These are phyloP conservation scores for Artibeus lituratus DNA, from an alignment of 2,797 vertebrate genomes.

Conservation along the genomic window DNA sequence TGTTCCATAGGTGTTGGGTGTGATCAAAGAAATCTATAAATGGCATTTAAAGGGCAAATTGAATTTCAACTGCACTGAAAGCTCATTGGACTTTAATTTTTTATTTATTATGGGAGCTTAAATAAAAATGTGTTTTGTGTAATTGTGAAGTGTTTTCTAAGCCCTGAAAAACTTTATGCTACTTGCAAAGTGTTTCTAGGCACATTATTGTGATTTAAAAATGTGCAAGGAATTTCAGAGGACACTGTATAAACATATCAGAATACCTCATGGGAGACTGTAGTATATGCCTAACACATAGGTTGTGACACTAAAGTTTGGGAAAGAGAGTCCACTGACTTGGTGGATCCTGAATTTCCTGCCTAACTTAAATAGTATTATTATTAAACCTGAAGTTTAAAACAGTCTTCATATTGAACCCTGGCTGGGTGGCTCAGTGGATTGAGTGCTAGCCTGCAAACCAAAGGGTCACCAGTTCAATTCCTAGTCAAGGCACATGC, in stretches of 20 bases:
- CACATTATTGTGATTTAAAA: conserved; percentile 56
- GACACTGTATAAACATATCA: not conserved
- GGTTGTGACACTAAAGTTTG: not conserved
- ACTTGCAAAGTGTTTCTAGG: conserved; percentile 46
- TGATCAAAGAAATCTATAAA: conserved; percentile 29
- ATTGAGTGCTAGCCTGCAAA: too few species aligned
- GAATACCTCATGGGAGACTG: not conserved
- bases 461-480: too few species aligned
- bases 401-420: not conserved
- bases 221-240: conserved; percentile 43
- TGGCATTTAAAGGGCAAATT: conserved; percentile 48
- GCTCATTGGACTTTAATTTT: conserved; percentile 53
- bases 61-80: conserved; percentile 47
- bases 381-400: not conserved
- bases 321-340: not conserved
- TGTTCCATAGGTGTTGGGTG: not conserved
- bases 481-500: too few species aligned
- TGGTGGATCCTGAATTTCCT: not conserved
- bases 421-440: too few species aligned
- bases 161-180: conserved; percentile 48
- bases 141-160: conserved; percentile 53
- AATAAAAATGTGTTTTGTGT: conserved; percentile 43
- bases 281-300: not conserved
- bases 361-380: not conserved
- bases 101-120: conserved; percentile 58